A percentile compares a stretch with the other conserved stretches of the same genome.
phyloP scores from a whole-genome alignment of 2,113 vertebrate species.

The Phaethon lepturus region DNA sequence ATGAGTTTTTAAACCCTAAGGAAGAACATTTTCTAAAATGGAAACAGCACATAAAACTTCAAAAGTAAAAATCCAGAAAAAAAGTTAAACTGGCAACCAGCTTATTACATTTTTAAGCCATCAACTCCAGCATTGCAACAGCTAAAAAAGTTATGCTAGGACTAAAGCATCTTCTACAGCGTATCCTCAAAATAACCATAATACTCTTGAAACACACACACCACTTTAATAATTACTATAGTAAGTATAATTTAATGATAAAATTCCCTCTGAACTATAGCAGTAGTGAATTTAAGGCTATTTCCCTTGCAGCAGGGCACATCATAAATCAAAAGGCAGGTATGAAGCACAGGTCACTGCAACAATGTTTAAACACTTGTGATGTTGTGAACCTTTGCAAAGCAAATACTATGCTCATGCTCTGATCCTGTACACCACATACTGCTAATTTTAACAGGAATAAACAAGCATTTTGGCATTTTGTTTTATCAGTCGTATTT shows the following conservation, averaged over 20 bases:
- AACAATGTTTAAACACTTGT: neutral
- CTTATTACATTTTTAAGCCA: neutral
- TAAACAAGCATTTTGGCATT: neutral
- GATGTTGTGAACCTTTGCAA: neutral
- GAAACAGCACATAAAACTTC: neutral
- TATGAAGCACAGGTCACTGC: neutral
- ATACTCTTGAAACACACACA: neutral
- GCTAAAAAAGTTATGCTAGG: neutral
- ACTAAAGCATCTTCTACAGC: neutral
- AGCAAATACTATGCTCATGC: neutral
- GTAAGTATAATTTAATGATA: neutral
- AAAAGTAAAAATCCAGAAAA: neutral
- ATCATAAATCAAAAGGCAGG: neutral
- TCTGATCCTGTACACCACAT: neutral
- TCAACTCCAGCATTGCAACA: neutral
- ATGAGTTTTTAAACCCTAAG: neutral
- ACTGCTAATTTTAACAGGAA: neutral
- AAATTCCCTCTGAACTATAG: neutral
- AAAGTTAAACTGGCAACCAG: neutral
- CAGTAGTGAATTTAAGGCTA: neutral
- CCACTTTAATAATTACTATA: neutral
- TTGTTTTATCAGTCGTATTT: neutral
- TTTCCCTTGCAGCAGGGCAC: neutral
- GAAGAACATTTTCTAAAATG: neutral
- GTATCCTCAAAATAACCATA: neutral